A percentile compares a stretch with the other conserved stretches of the same genome.
Evolutionary conservation across 2,888 invertebrate species (phyloP).

Genomic region (Thalpophila matura): DNA sequence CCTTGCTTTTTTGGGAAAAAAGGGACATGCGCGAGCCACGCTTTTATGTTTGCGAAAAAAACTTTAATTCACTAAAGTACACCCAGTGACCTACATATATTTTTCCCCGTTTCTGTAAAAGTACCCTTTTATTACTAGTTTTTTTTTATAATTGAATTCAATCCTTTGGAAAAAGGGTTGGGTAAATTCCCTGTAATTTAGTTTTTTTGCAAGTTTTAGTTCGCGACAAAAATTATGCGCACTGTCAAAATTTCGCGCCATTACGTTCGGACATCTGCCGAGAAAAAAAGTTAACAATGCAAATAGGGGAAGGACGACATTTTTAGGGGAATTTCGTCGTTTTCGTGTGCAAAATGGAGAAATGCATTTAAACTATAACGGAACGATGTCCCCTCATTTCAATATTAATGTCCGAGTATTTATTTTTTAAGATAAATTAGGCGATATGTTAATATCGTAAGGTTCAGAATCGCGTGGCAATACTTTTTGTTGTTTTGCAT

Average conservation of each 20-base stretch:
- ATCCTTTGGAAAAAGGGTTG: conserved; percentile 90
- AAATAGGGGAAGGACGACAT: conserved; percentile 87
- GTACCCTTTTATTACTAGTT: conserved; percentile 82
- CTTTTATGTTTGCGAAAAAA: conserved; percentile 73
- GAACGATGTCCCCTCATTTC: conserved; percentile 83
- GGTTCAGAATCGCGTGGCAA: conserved; percentile 64
- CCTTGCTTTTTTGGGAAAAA: conserved; percentile 82
- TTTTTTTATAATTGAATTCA: conserved; percentile 88
- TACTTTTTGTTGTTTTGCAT: conserved; percentile 68
- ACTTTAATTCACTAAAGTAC: conserved; percentile 81
- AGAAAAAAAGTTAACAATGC: conserved; percentile 87
- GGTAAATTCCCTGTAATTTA: conserved; percentile 83
- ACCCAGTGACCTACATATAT: conserved; percentile 87
- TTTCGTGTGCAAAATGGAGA: conserved; percentile 85
- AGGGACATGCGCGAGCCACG: conserved; percentile 86
- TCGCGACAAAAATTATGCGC: conserved; percentile 86
- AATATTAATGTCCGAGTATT: conserved; percentile 81
- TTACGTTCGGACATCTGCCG: conserved; percentile 87
- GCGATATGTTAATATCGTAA: conserved; percentile 43
- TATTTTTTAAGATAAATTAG: conserved; percentile 53
- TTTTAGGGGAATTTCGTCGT: conserved; percentile 87
- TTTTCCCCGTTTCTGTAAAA: conserved; percentile 86
- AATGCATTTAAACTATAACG: conserved; percentile 89
- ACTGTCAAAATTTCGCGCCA: conserved; percentile 90
- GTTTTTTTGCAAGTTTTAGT: conserved; percentile 82